phyloP scores from a whole-genome alignment of 2,888 invertebrate species.

The Dyspetes luteomarginatus region DNA sequence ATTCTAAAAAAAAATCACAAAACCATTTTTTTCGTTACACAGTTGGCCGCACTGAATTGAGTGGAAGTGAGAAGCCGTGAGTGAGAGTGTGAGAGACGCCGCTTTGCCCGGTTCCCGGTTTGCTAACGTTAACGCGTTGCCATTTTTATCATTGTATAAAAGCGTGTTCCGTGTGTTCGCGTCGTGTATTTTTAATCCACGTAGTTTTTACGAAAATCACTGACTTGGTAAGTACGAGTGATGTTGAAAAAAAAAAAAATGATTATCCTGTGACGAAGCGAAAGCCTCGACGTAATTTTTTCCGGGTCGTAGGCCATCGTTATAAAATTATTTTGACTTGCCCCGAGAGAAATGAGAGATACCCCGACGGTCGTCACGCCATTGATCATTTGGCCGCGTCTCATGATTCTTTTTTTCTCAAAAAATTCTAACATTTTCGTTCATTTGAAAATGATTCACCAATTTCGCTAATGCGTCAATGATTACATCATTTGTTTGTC shows the following conservation, averaged over 20 bases:
- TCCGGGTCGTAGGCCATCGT: not conserved
- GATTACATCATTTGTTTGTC: not conserved
- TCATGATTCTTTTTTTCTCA: not conserved
- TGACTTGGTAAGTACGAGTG: slow-evolving; percentile 76
- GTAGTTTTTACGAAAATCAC: slow-evolving; percentile 74
- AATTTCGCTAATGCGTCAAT: slow-evolving; percentile 11
- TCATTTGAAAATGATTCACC: not conserved
- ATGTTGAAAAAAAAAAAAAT: slow-evolving; percentile 8
- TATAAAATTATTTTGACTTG: not conserved
- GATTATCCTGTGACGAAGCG: not conserved
- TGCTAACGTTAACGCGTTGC: slow-evolving; percentile 76
- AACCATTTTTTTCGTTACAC: slow-evolving; percentile 14
- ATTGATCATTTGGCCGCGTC: slow-evolving; percentile 63
- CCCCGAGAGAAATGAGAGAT: too few species aligned
- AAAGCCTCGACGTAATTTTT: not conserved
- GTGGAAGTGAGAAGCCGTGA: slow-evolving; percentile 44
- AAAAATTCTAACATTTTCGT: not conserved
- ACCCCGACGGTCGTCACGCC: slow-evolving; percentile 64
- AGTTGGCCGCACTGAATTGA: slow-evolving; percentile 63
- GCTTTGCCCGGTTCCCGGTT: slow-evolving; percentile 70
- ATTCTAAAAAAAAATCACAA: not conserved
- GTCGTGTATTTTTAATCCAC: slow-evolving; percentile 73
- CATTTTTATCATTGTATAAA: slow-evolving; percentile 75
- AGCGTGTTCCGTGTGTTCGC: slow-evolving; percentile 73
- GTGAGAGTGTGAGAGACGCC: slow-evolving; percentile 67